Evolutionary conservation across 2,797 vertebrate species (phyloP).

Genomic region (Oreonectes daqikongensis): DNA sequence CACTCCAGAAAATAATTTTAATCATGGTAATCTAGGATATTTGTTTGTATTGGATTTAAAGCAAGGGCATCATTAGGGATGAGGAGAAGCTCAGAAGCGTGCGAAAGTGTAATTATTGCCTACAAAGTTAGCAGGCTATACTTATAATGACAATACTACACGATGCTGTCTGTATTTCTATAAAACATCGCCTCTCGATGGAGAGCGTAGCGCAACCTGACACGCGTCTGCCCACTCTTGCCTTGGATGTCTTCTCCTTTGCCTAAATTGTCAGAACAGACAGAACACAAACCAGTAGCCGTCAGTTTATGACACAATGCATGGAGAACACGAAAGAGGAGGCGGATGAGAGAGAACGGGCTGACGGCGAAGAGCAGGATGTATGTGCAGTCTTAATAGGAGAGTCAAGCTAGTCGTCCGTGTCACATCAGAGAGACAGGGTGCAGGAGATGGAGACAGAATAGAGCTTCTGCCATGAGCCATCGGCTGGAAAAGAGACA

Average conservation of each 20-base stretch:
- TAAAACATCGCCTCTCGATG: constrained; percentile 47
- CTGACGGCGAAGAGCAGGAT: constrained; percentile 29
- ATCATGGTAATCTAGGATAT: constrained; percentile 28
- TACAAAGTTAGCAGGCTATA: constrained; percentile 41
- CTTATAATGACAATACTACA: constrained; percentile 48
- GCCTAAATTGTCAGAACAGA: constrained; percentile 57
- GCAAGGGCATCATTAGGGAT: constrained; percentile 9
- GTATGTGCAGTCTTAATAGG: constrained; percentile 49
- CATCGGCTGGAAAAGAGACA: constrained; percentile 39
- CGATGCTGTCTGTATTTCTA: constrained; percentile 43
- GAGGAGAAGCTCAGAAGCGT: background rate
- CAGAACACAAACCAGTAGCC: constrained; percentile 54
- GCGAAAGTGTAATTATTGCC: too few species aligned
- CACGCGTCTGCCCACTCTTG: constrained; percentile 39
- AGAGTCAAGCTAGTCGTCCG: constrained; percentile 49
- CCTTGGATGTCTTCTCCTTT: constrained; percentile 50
- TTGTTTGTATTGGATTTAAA: constrained; percentile 29
- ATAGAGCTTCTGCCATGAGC: constrained; percentile 26
- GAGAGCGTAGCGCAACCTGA: constrained; percentile 45
- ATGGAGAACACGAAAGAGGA: constrained; percentile 48
- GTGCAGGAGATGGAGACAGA: constrained; percentile 21
- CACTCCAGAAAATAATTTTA: constrained; percentile 11
- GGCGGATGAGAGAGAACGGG: constrained; percentile 37
- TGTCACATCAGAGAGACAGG: constrained; percentile 46
- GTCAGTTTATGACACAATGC: constrained; percentile 58